phyloP scores from a whole-genome alignment of 2,888 invertebrate genomes.

The Kuschelorhynchus macadamiae region DNA sequence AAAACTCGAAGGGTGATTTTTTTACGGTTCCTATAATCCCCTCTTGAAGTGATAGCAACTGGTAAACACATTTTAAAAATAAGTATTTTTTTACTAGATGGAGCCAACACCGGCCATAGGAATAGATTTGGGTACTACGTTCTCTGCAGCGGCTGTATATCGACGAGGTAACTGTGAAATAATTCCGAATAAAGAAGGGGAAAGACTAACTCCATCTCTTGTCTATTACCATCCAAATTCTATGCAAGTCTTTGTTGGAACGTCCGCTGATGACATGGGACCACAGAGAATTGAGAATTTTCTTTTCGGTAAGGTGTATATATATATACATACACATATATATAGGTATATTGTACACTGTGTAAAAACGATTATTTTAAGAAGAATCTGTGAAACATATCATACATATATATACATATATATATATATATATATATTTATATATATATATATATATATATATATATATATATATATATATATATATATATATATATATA shows the following conservation, averaged over 20 bases:
- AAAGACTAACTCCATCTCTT: slow-evolving; percentile 39
- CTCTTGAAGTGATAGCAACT: too few species aligned
- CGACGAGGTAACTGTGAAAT: slow-evolving; percentile 29
- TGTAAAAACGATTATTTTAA: too few species aligned
- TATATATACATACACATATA: too few species aligned
- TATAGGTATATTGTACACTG: too few species aligned
- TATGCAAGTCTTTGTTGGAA: slow-evolving; percentile 37
- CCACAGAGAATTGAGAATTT: slow-evolving; percentile 21
- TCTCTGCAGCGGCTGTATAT: slow-evolving; percentile 40
- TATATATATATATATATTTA: too few species aligned
- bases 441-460: too few species aligned
- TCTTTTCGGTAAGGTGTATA: slow-evolving; percentile 37
- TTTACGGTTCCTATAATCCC: too few species aligned
- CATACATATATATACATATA: too few species aligned
- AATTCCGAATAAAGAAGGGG: slow-evolving; percentile 36
- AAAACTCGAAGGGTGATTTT: too few species aligned
- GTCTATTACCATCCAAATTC: slow-evolving; percentile 39
- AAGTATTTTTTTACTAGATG: background rate
- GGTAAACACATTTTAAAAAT: slow-evolving; percentile 4
- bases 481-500: too few species aligned
- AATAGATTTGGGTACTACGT: slow-evolving; percentile 48
- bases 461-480: too few species aligned
- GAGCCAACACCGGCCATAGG: slow-evolving; percentile 37
- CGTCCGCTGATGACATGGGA: slow-evolving; percentile 30
- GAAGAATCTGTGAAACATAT: too few species aligned